Conservation (phyloP, 1,140 invertebrate species). For the Sitophilus oryzae region DNA sequence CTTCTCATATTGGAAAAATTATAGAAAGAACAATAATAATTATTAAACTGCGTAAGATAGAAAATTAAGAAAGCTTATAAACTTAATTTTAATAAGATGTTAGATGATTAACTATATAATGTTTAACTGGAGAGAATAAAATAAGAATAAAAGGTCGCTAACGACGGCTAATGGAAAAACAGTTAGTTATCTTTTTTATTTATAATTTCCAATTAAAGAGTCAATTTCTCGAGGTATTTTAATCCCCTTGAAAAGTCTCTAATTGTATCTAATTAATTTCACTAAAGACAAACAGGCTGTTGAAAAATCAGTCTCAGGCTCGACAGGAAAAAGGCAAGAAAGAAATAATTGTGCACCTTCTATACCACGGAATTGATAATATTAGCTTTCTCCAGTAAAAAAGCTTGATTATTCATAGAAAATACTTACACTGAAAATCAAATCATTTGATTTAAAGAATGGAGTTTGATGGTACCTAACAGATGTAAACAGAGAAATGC, state of each 20-base stretch:
- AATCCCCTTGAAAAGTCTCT: conserved; percentile 11
- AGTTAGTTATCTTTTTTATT: not conserved
- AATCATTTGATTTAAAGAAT: too few species aligned
- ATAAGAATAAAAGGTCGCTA: not conserved
- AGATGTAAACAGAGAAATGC: too few species aligned
- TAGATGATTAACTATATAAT: too few species aligned
- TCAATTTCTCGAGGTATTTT: conserved; percentile 5
- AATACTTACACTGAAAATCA: too few species aligned
- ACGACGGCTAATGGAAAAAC: not conserved
- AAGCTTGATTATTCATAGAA: conserved; percentile 17
- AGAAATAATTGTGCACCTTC: conserved; percentile 5
- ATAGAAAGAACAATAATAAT: too few species aligned
- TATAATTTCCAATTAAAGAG: conserved; percentile 5
- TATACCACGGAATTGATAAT: conserved; percentile 5
- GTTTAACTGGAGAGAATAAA: too few species aligned
- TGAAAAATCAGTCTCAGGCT: not conserved
- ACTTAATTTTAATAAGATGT: too few species aligned
- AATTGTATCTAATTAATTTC: conserved; percentile 19
- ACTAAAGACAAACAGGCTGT: conserved; percentile 11
- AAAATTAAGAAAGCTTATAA: too few species aligned
- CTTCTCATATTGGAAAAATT: too few species aligned
- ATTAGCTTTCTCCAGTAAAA: conserved; percentile 14
- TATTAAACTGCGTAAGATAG: too few species aligned
- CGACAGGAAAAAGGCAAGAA: not conserved
- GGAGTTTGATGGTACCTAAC: too few species aligned